Base-by-base conservation (phyloP, 2,797 vertebrate genomes). In the Chaetophractus vellerosus region DNA sequence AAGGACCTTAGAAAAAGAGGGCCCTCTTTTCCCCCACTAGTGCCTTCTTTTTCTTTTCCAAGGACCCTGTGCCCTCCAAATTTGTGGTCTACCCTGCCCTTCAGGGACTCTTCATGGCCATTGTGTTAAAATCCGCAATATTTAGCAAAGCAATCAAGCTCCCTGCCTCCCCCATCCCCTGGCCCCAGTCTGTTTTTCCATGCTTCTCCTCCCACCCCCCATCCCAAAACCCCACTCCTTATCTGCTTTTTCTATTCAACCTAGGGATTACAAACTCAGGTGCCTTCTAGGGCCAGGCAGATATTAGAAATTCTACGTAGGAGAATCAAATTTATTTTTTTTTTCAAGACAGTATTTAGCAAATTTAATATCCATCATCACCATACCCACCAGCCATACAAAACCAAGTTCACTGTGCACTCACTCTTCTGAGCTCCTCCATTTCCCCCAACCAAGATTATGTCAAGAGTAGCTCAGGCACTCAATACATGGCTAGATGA, bases 401-500 rank as follows among this genome's bases (percentile, higher is more conserved):
- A 78, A 78, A 55, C 33, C 45, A 15, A 33, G 23, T 19, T 50
- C 48, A 10, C n/a, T 6, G 26, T 41, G 66, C 71, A 4, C 28
- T 41, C 16, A 72, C 24, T 57, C 75, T 31, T 28, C 28, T 28
- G n/a, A 57, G 45, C 9, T 57, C 33, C 10, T 36, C 61, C 23
- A 1, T 4, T 8, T 18, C 36, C 55, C 28, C 4, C 14, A 24
- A 52, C 50, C 26, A 2, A 24, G 19, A 31, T 23, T 64, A 45
- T 5, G 76, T 45, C n/a, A 28, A 36, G 21, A 45, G 48, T 48
- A 41, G 45, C 38, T 76, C 57, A 45, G 71, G 52, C 45, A 18
- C 31, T 9, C 14, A 0, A 6, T 0, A 2, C 12, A 21, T 1
- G 57, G n/a, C 50, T 21, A 33, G 11, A 21, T 6, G 61, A 57